Evolutionary conservation across 2,797 vertebrate genomes (phyloP).

Genomic region (Melanotaenia nigrans): DNA sequence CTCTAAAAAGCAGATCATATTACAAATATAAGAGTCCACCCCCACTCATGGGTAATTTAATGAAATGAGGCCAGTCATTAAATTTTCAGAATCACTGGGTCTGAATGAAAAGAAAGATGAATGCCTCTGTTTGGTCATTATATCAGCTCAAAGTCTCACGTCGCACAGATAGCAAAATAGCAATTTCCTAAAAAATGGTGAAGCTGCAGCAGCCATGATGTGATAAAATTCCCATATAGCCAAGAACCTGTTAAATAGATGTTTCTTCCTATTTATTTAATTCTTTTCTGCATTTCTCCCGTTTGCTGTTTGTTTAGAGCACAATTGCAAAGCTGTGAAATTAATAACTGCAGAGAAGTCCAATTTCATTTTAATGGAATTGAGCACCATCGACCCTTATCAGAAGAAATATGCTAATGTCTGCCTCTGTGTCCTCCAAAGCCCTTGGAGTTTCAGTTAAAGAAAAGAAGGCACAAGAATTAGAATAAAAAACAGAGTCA

Average conservation of each 20-base stretch:
- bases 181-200: not conserved
- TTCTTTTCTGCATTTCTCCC: conserved; percentile 17
- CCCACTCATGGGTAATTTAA: conserved; percentile 4
- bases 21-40: not conserved
- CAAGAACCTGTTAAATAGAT: not conserved
- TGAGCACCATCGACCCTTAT: conserved; percentile 70
- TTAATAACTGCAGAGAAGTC: conserved; percentile 69
- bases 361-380: conserved; percentile 73
- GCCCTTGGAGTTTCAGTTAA: conserved; percentile 33
- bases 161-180: not conserved
- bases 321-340: conserved; percentile 52
- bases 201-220: not conserved
- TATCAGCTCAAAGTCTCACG: not conserved
- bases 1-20: not conserved
- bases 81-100: conserved; percentile 2
- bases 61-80: conserved; percentile 4
- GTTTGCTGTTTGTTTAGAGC: conserved; percentile 59
- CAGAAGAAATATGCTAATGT: conserved; percentile 72
- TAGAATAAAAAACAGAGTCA: conserved; percentile 39
- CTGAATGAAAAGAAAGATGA: not conserved
- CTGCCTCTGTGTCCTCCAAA: conserved; percentile 50
- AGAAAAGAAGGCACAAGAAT: conserved; percentile 29
- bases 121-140: conserved; percentile 5
- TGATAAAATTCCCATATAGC: conserved; percentile 4
- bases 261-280: conserved; percentile 8